phyloP scores from a whole-genome alignment of 2,888 invertebrate genomes.

The Norana najaformis region DNA sequence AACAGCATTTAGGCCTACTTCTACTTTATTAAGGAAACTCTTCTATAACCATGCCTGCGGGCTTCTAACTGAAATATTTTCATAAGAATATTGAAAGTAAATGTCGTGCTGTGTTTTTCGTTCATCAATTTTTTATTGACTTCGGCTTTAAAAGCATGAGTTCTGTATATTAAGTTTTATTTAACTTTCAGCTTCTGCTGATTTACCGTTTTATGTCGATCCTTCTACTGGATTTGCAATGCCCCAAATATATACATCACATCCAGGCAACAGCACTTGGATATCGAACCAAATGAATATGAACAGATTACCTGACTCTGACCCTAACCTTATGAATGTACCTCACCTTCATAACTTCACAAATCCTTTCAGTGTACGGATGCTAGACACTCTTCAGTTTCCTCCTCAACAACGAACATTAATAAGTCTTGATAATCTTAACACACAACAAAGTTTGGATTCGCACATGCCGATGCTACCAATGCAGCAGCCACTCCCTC shows the following conservation, averaged over 20 bases:
- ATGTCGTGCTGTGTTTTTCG: not conserved
- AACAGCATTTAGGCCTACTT: too few species aligned
- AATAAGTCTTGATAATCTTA: not conserved
- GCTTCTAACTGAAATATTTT: too few species aligned
- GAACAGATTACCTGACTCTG: too few species aligned
- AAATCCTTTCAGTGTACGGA: not conserved
- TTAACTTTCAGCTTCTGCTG: not conserved
- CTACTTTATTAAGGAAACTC: too few species aligned
- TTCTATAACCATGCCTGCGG: too few species aligned
- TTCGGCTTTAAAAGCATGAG: not conserved
- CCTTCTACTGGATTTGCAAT: slow-evolving; percentile 2
- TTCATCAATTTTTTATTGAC: not conserved
- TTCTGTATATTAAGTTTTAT: too few species aligned
- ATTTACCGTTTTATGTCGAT: not conserved
- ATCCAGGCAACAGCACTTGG: not conserved
- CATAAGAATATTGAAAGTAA: not conserved
- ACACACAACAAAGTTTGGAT: not conserved
- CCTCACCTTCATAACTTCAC: not conserved
- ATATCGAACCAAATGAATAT: too few species aligned
- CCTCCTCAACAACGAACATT: not conserved
- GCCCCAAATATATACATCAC: not conserved
- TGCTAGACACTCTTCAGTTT: not conserved
- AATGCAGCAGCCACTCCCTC: not conserved
- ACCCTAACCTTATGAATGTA: too few species aligned
- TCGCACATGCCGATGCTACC: not conserved